Evolutionary conservation across 2,888 invertebrate species (phyloP).

Genomic region (Diploptera punctata): DNA sequence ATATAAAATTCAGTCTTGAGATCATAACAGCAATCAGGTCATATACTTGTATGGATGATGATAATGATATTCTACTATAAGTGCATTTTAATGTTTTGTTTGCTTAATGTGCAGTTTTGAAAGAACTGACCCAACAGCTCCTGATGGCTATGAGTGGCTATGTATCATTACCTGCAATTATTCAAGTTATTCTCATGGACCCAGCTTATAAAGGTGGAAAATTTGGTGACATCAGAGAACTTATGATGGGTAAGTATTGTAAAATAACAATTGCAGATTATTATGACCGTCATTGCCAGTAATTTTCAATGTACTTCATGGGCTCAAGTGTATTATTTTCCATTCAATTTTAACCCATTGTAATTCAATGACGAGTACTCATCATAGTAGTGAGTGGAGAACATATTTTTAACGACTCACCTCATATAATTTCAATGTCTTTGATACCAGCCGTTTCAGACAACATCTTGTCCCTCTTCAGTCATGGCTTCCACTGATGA

Average conservation of each 20-base stretch:
- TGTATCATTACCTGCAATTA: conserved; percentile 59
- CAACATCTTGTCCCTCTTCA: no score
- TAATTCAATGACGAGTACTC: no score
- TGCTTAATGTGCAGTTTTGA: conserved; percentile 51
- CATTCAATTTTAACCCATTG: no score
- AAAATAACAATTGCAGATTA: conserved; percentile 58
- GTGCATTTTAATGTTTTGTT: not conserved
- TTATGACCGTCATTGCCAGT: conserved; percentile 61
- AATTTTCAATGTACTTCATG: no score
- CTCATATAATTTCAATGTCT: no score
- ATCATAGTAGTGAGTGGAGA: no score
- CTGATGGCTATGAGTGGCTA: conserved; percentile 62
- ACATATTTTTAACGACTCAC: no score
- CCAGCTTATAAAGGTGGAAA: conserved; percentile 60
- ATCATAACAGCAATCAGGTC: no score
- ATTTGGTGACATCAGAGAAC: conserved; percentile 60
- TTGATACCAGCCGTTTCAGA: no score
- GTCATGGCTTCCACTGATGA: no score
- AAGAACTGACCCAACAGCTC: conserved; percentile 57
- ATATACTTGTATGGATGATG: not conserved
- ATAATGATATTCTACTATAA: not conserved
- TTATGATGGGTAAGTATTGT: conserved; percentile 59
- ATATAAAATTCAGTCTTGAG: no score
- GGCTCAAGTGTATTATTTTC: no score
- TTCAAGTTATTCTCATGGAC: conserved; percentile 57